Evolutionary conservation across 2,888 invertebrate species (phyloP).

Genomic region (Drosophila kuntzei): DNA sequence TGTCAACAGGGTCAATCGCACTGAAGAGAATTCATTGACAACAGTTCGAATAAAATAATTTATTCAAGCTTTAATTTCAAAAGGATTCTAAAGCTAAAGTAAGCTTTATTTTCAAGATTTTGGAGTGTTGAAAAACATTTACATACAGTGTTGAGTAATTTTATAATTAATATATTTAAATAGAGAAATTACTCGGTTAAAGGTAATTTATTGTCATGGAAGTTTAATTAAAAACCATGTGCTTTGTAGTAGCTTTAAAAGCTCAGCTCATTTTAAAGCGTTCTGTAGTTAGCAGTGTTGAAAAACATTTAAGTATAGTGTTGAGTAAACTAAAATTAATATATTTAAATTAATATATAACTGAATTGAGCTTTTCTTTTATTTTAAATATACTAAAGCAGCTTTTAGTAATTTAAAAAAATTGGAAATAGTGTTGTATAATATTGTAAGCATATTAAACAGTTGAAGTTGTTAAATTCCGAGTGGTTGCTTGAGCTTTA

Average conservation of each 20-base stretch:
- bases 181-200: too few species aligned
- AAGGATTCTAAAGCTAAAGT: background rate
- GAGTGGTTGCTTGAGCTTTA: background rate
- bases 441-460: background rate
- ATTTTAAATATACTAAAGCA: too few species aligned
- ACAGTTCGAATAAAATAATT: background rate
- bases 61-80: too few species aligned
- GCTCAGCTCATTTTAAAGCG: background rate
- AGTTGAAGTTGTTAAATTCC: background rate
- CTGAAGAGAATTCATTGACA: background rate
- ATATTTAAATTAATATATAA: background rate
- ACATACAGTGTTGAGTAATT: background rate
- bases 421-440: background rate
- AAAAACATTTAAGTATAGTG: background rate
- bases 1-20: constrained; percentile 1
- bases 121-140: background rate
- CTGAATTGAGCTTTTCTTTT: background rate
- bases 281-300: background rate
- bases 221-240: too few species aligned
- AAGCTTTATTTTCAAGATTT: background rate
- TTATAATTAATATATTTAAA: background rate
- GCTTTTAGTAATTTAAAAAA: too few species aligned
- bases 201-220: too few species aligned
- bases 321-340: background rate
- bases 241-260: background rate